Percentiles rank a stretch among this genome's conserved stretches.
phyloP scores from a whole-genome alignment of 1,140 invertebrate species.

The Argopecten irradians region DNA sequence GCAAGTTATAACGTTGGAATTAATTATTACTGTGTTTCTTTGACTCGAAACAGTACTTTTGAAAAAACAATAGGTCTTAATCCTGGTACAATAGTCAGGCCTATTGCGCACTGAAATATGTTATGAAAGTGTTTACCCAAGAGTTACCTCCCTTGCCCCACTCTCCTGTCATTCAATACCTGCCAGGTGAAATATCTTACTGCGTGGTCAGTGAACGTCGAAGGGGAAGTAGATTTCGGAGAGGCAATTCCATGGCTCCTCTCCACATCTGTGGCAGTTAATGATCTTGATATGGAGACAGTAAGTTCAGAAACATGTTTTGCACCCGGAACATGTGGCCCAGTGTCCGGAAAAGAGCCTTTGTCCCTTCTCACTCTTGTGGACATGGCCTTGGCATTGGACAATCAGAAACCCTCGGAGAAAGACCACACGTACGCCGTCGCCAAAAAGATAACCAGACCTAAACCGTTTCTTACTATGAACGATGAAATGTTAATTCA shows the following conservation, averaged over 20 bases:
- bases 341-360: background rate
- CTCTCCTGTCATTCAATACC: background rate
- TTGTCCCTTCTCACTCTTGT: conserved; percentile 37
- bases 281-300: background rate
- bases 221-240: background rate
- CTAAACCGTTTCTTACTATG: background rate
- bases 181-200: background rate
- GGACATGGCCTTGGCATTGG: conserved; percentile 35
- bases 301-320: background rate
- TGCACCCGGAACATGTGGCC: background rate
- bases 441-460: background rate
- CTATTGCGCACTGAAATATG: no score
- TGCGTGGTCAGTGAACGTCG: conserved; percentile 12
- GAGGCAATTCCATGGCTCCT: background rate
- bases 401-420: conserved; percentile 29
- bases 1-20: no score
- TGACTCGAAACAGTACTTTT: no score
- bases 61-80: no score
- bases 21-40: no score
- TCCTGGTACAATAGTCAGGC: no score
- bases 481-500: conserved; percentile 23
- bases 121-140: no score
- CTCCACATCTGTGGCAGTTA: background rate
- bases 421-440: conserved; percentile 39
- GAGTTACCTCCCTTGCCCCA: background rate